Evolutionary conservation across 2,888 invertebrate genomes (phyloP), one percentile per base, ranked within the genome.

Genomic region (Stenodera caucasica): DNA sequence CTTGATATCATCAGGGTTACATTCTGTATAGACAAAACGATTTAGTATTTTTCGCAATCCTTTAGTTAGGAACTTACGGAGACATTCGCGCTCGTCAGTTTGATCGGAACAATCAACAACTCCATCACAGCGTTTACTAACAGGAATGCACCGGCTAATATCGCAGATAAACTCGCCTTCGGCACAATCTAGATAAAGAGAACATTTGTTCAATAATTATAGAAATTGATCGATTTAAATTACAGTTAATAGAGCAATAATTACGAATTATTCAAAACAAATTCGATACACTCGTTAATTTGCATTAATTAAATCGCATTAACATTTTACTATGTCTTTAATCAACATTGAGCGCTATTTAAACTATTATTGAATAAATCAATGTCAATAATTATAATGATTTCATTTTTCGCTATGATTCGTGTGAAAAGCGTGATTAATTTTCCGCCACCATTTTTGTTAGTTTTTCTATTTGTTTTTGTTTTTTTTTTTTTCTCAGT

Each of bases 71-170:
- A 14, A 65, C 70, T 67, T 70, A 76, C 76, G 64, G 58, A 57
- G 73, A 72, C 92, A 92, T 70, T 83, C 83, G 3, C 79, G 76
- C 76, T 91, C 91, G 71, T 92, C 92, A 2, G 86, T 84, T 14
- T 84, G 83, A 72, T 92, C 92, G 9, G 79, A 71, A 70, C 90
- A 91, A 64, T 91, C 86, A 8, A 68, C 58, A 1, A 66, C 64
- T 30, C 85, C 84, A 77, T 91, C 85, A 75, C 91, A 90, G 14
- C 81, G 81, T 66, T 82, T 78, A 7, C 74, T 74, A 14, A 81
- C 74, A 15, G 84, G 82, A 65, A 88, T 82, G 76, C 90, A 90
- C 53, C 83, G 81, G 12, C 79, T 80, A 9, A 85, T 78, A 75
- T 88, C 88, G 75, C 90, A 90, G 65, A 82, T 82, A 74, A 88